Evolutionary conservation across 1,140 invertebrate genomes (phyloP).

Genomic region (Eupristina koningsbergeri): DNA sequence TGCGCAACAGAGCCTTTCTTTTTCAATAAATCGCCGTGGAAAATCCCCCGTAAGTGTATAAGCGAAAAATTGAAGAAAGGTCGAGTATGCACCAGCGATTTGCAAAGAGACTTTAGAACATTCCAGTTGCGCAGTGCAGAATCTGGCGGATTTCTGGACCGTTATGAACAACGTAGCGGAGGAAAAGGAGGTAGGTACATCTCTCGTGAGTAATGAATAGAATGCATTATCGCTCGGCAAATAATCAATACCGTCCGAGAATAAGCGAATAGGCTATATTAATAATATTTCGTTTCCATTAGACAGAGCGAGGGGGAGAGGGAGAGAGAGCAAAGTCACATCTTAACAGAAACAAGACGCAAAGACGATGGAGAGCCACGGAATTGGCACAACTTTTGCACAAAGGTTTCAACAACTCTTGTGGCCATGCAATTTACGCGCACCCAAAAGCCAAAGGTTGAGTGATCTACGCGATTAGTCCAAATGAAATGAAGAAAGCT

Average conservation of each 20-base stretch:
- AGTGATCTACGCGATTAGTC: not conserved
- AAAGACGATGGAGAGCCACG: conserved; percentile 44
- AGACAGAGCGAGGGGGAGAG: not conserved
- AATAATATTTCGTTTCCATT: too few relatives aligned
- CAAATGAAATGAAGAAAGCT: not conserved
- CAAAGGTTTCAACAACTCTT: not conserved
- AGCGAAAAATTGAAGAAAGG: not conserved
- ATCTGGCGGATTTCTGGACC: not conserved
- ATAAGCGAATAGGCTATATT: conserved; percentile 53
- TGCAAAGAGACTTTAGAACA: not conserved
- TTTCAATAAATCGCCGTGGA: too few relatives aligned
- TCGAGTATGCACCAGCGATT: not conserved
- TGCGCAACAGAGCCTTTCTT: too few relatives aligned
- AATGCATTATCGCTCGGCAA: conserved; percentile 52
- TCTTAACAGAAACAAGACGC: conserved; percentile 53
- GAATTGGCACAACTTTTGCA: conserved; percentile 15
- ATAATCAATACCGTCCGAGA: conserved; percentile 51
- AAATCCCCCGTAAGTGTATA: too few relatives aligned
- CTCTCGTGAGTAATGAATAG: conserved; percentile 52
- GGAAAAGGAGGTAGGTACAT: conserved; percentile 27
- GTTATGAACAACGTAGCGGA: conserved; percentile 1
- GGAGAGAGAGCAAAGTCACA: conserved; percentile 43
- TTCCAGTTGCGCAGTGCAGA: not conserved
- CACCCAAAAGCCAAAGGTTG: not conserved
- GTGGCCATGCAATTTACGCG: conserved; percentile 34